Evolutionary conservation across 2,113 vertebrate genomes (phyloP), one percentile per base, ranked within the genome.

Genomic region (Tamias sibiricus): DNA sequence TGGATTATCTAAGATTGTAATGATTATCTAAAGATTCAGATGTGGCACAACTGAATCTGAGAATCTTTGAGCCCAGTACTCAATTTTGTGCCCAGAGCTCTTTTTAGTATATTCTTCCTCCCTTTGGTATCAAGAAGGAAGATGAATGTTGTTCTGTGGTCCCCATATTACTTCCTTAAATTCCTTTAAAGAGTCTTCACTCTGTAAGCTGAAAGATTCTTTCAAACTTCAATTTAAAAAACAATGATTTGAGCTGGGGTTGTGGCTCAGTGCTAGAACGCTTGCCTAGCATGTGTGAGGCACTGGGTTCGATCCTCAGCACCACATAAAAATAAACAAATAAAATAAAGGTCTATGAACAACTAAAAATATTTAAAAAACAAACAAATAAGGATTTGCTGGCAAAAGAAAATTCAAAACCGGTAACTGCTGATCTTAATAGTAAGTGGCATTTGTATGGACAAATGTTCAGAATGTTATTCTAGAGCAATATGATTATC

Each of bases 71-170:
- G 28, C 4, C 32, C 24, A 47, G 8, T 59, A 75, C 16, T 93
- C 24, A 86, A 37, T 91, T 84, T 93, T 86, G 42, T 75, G 17
- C 54, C 54, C 13, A 87, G 22, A 47, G 8, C 28, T 40, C 54
- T 79, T 91, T 88, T 96, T 83, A 93, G 42, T 57, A 47, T 91
- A 52, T 82, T 95, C 95, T 32, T 93, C 26, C 94, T 93, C 40
- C 30, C 91, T 91, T 74, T n/a, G 13, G 6, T 89, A 89, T 82
- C 49, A 90, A 87, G 40, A 95, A 92, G 59, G 66, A 92, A 76
- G 13, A 84, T 35, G n/a, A 91, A 6, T n/a, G 0, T 74, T 85
- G 28, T 10, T 6, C 12, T 88, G 4, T 77, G 75, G 8, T 59
- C 11, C 14, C 32, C 28, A 86, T 82, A 82, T 91, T 77, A 94